These are phyloP conservation scores for Andrena marginata DNA, from an alignment of 2,888 invertebrate species.

Conservation along the genomic window DNA sequence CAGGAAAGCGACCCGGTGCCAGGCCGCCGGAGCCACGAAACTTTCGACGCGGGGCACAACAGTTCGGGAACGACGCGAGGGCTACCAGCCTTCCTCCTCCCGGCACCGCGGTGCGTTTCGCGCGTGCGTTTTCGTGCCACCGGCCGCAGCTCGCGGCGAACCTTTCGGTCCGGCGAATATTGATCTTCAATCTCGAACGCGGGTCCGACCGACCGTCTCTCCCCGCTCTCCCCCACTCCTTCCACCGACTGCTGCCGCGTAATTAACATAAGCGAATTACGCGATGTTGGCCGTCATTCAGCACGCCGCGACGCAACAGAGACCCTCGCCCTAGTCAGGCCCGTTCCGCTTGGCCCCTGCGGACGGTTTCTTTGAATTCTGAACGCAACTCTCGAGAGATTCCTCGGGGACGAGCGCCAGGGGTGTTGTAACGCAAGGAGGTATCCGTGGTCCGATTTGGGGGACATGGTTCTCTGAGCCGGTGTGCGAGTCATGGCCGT, in stretches of 20 bases:
- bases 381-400: too few species aligned
- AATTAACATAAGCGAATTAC: slow-evolving; percentile 22
- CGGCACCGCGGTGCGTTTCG: slow-evolving; percentile 57
- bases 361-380: neutral
- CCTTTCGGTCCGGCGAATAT: slow-evolving; percentile 72
- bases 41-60: slow-evolving; percentile 21
- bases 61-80: neutral
- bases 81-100: slow-evolving; percentile 18
- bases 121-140: slow-evolving; percentile 67
- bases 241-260: neutral
- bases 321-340: neutral
- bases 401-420: too few species aligned
- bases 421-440: too few species aligned
- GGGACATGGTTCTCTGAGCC: too few species aligned
- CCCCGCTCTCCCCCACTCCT: neutral
- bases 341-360: neutral
- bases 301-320: neutral
- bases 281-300: neutral
- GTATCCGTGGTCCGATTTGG: too few species aligned
- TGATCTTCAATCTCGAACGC: slow-evolving; percentile 76
- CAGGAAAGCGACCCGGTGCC: slow-evolving; percentile 20
- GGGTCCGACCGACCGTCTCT: slow-evolving; percentile 16
- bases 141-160: slow-evolving; percentile 60
- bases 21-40: slow-evolving; percentile 1
- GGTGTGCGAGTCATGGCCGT: too few species aligned